Evolutionary conservation across 2,797 vertebrate genomes (phyloP).

Genomic region (Megaceryle alcyon): DNA sequence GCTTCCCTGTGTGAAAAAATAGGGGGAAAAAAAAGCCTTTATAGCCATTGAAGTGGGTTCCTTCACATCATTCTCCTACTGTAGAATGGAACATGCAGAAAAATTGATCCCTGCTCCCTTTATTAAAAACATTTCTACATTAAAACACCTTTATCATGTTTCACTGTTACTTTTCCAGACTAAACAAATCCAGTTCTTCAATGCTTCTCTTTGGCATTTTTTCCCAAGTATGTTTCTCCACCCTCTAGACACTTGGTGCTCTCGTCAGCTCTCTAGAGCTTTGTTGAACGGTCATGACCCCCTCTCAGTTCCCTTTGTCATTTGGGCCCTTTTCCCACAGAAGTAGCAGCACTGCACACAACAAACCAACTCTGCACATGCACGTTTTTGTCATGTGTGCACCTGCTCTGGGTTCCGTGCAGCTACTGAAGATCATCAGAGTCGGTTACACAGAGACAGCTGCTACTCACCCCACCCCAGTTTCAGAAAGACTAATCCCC

Average conservation of each 20-base stretch:
- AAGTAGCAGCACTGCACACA: fast-evolving
- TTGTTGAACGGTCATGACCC: background rate
- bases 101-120: constrained; percentile 50
- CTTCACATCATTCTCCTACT: constrained; percentile 12
- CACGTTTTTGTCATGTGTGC: background rate
- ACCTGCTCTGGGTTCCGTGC: background rate
- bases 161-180: constrained; percentile 31
- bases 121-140: constrained; percentile 31
- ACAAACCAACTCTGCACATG: background rate
- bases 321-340: background rate
- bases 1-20: background rate
- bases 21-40: constrained; percentile 1
- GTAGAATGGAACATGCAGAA: background rate
- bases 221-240: background rate
- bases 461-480: background rate
- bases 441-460: background rate
- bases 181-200: constrained; percentile 37
- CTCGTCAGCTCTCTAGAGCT: background rate
- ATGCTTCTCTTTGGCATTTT: background rate
- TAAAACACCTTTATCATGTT: constrained; percentile 25
- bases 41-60: constrained; percentile 27
- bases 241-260: background rate
- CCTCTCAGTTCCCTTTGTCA: background rate
- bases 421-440: background rate
- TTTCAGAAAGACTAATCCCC: background rate